These are phyloP conservation scores for Habrosyne pyritoides DNA, from an alignment of 2,888 invertebrate genomes.

Conservation along the genomic window DNA sequence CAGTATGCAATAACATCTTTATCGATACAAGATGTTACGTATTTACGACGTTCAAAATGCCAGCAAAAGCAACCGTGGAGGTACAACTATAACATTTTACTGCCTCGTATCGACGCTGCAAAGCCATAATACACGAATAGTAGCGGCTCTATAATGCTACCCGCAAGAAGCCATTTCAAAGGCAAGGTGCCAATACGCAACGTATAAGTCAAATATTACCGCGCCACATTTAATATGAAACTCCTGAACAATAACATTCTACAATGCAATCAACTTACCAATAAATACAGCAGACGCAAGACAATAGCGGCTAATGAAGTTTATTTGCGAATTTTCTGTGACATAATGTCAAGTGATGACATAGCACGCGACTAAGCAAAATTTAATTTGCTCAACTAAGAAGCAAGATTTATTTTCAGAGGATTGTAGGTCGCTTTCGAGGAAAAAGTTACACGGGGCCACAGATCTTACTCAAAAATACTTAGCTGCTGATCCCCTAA, in stretches of 20 bases:
- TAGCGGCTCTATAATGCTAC: conserved; percentile 55
- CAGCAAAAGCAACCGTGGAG: conserved; percentile 56
- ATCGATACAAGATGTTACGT: conserved; percentile 59
- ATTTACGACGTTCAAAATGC: conserved; percentile 68
- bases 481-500: conserved; percentile 66
- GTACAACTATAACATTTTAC: conserved; percentile 73
- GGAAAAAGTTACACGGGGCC: conserved; percentile 17
- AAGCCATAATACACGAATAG: conserved; percentile 62
- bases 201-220: conserved; percentile 29
- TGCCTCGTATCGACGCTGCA: conserved; percentile 62
- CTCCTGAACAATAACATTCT: conserved; percentile 16
- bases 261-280: background rate
- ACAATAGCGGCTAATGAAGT: conserved; percentile 32
- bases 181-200: conserved; percentile 65
- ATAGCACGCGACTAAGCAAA: conserved; percentile 37
- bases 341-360: conserved; percentile 33
- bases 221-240: conserved; percentile 5
- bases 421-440: conserved; percentile 23
- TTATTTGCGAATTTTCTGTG: conserved; percentile 28
- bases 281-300: conserved; percentile 28
- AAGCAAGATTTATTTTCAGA: conserved; percentile 27
- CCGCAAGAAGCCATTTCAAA: conserved; percentile 55
- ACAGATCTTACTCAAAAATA: conserved; percentile 25
- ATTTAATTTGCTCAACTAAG: conserved; percentile 37
- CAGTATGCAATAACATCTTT: conserved; percentile 51